Base-by-base conservation (phyloP, 2,797 vertebrate species). In the Melopsittacus undulatus region DNA sequence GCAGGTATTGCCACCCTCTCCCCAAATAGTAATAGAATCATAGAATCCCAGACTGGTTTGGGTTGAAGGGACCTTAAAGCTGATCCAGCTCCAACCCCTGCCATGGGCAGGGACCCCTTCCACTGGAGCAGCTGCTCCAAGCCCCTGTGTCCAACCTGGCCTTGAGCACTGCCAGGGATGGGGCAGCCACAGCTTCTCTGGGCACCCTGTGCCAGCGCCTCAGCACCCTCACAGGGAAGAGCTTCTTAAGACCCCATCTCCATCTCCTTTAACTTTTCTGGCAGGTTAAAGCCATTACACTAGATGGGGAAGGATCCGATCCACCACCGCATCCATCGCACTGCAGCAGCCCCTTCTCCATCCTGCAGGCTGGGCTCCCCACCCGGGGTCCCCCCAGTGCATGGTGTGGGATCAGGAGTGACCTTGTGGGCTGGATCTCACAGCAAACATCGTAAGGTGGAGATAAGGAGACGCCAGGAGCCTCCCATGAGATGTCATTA, bases 391-490 rank as follows among this genome's bases (percentile, higher is more conserved):
- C 42, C 67, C 64, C 32, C 92, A 94, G 98, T 98, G 98, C 56
- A 23, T 4, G 97, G 96, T 97, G 94, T 92, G 91, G 94, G 97
- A 97, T 97, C 42, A 83, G 88, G 97, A 96, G 97, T 97, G 98
- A 98, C 98, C 98, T 98, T 98, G 97, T 43, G 87, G 91, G 97
- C 98, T 78, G 97, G 95, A 98, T 97, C 93, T 34, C 95, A 98
- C 97, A 95, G 97, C 98, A 98, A 98, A 98, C 96, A 98, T 77
- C 92, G 75, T 81, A 94, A 94, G 57, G 76, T 10, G 89, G 91
- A 98, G 98, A 98, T 98, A 98, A 98, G 97, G 96, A 97, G 98
- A 97, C 98, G 97, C 98, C 97, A 98, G 97, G 96, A 68, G 91
- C 98, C 97, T 97, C 96, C 97, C 94, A 95, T 94, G 97, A 96